Evolutionary conservation across 2,888 invertebrate genomes (phyloP).

Genomic region (Tetragnatha montana): DNA sequence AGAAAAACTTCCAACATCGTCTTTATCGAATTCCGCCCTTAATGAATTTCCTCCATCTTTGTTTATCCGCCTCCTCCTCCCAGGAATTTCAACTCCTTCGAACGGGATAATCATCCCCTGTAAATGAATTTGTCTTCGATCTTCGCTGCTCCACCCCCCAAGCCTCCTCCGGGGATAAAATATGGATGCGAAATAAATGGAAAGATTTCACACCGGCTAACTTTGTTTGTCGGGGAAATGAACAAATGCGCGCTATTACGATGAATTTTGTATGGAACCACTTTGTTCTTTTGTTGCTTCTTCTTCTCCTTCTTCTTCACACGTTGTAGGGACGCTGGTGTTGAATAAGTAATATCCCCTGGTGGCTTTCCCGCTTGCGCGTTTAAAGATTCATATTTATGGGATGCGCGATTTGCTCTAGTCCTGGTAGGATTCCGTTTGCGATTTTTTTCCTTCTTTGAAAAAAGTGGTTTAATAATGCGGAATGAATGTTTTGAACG

Average conservation of each 20-base stretch:
- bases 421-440: too few relatives aligned
- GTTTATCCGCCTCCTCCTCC: too few relatives aligned
- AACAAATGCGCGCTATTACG: slow-evolving; percentile 55
- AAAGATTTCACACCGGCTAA: neutral
- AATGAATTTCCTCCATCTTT: too few relatives aligned
- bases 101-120: slow-evolving; percentile 27
- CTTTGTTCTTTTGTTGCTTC: slow-evolving; percentile 47
- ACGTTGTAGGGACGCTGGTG: slow-evolving; percentile 13
- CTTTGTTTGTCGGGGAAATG: slow-evolving; percentile 43
- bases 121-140: slow-evolving; percentile 39
- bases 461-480: neutral
- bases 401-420: neutral
- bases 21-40: too few relatives aligned
- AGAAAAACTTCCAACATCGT: too few relatives aligned
- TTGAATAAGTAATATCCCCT: slow-evolving; percentile 45
- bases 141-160: neutral
- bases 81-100: slow-evolving; percentile 12
- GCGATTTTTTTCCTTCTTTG: too few relatives aligned
- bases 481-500: neutral
- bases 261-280: slow-evolving; percentile 52
- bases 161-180: neutral
- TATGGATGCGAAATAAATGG: neutral
- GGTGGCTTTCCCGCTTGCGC: slow-evolving; percentile 23
- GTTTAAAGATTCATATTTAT: slow-evolving; percentile 65
- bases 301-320: slow-evolving; percentile 20